These are phyloP conservation scores for Nemotelus pantherinus DNA, from an alignment of 2,888 invertebrate species.

Conservation along the genomic window DNA sequence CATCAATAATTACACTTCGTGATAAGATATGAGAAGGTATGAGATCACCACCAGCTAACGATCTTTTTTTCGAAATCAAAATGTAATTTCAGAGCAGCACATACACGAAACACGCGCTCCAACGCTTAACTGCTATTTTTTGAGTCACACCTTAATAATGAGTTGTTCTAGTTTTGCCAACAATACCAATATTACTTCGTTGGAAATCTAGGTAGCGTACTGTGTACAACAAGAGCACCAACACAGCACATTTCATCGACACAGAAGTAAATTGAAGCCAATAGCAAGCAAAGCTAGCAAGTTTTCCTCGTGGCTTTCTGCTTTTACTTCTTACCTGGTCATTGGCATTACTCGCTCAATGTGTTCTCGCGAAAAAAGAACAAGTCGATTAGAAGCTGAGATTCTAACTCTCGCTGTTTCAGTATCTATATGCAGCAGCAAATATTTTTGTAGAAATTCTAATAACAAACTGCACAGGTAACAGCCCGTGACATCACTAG, in stretches of 20 bases:
- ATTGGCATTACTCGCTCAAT: constrained; percentile 10
- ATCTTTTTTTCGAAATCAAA: too few relatives aligned
- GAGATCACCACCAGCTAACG: neutral
- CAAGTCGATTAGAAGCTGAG: neutral
- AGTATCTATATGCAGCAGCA: neutral
- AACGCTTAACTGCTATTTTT: neutral
- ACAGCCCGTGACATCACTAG: constrained; percentile 11
- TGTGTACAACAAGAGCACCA: neutral
- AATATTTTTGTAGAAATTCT: neutral
- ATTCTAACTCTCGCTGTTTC: constrained; percentile 14
- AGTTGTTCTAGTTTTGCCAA: neutral
- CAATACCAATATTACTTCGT: too few relatives aligned
- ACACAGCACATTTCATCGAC: neutral
- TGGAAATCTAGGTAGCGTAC: too few relatives aligned
- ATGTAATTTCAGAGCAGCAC: neutral
- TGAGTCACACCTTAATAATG: constrained; percentile 11
- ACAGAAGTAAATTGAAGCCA: neutral
- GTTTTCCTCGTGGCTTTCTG: constrained; percentile 1
- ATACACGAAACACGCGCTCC: neutral
- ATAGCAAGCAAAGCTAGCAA: neutral
- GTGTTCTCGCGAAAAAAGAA: neutral
- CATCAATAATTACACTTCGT: constrained; percentile 8
- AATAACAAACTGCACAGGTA: neutral
- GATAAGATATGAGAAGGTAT: constrained; percentile 12
- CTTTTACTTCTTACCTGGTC: constrained; percentile 41